These are phyloP conservation scores for Drosophila paulistorum DNA, from an alignment of 1,140 invertebrate species.

Conservation along the genomic window DNA sequence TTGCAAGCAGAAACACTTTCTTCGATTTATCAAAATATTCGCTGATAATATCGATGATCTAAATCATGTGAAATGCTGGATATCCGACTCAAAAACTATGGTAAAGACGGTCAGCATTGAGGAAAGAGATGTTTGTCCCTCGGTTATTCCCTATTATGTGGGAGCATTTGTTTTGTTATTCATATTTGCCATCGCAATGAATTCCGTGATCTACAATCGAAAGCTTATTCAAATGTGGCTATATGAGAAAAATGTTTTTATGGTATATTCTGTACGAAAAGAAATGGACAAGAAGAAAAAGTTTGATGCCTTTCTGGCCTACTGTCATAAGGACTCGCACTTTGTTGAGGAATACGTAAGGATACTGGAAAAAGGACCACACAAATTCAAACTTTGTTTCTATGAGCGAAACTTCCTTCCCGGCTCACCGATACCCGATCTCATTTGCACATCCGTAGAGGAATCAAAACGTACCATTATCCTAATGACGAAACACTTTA, in stretches of 20 bases:
- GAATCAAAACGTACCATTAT: conserved; percentile 5
- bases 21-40: too few relatives aligned
- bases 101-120: neutral
- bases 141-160: neutral
- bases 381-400: too few relatives aligned
- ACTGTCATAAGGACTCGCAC: neutral
- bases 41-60: neutral
- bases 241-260: neutral
- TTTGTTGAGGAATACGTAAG: too few relatives aligned
- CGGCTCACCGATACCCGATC: neutral
- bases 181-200: neutral
- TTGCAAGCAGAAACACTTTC: neutral
- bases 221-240: conserved; percentile 4
- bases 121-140: neutral
- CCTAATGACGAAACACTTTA: conserved; percentile 2
- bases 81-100: too few relatives aligned
- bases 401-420: neutral
- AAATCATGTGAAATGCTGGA: neutral
- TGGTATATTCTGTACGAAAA: too few relatives aligned
- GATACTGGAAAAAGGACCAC: too few relatives aligned
- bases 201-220: neutral
- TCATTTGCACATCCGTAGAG: neutral
- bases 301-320: neutral
- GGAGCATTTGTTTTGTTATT: neutral
- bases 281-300: neutral